A percentile compares a stretch with the other conserved stretches of the same genome.
phyloP scores from a whole-genome alignment of 2,888 invertebrate species.

The Coelinius sp. region DNA sequence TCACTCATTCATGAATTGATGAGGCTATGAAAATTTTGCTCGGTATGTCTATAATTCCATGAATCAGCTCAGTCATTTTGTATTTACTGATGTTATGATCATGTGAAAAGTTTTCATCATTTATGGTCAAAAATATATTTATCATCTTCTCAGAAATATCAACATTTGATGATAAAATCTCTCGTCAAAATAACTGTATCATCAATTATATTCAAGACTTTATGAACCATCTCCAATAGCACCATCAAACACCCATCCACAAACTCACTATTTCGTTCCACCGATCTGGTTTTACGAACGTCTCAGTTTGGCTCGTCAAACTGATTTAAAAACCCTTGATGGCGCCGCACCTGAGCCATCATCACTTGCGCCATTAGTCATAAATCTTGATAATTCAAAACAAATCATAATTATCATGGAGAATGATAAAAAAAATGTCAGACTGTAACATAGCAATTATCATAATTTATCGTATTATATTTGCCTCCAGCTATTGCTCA shows the following conservation, averaged over 20 bases:
- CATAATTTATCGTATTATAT: too few relatives aligned
- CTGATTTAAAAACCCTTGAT: too few relatives aligned
- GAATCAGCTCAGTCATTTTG: neutral
- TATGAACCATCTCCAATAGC: neutral
- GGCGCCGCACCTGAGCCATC: neutral
- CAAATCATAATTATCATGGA: too few relatives aligned
- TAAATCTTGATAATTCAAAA: too few relatives aligned
- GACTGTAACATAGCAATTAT: too few relatives aligned
- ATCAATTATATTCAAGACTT: neutral
- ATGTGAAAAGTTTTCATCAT: too few relatives aligned
- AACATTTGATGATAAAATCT: too few relatives aligned
- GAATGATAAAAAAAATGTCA: too few relatives aligned
- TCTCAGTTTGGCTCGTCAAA: neutral
- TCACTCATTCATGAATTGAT: neutral
- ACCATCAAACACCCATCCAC: neutral
- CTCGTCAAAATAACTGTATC: neutral
- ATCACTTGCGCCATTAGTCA: neutral
- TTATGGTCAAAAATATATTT: neutral
- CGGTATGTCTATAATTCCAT: neutral
- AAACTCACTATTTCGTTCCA: neutral
- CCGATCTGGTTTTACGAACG: neutral
- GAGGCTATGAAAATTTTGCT: slow-evolving; percentile 12
- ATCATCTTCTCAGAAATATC: too few relatives aligned
- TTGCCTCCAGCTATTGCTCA: too few relatives aligned
- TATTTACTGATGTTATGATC: neutral